Base-by-base conservation (phyloP, 1,140 invertebrate species). In the Lepidurus arcticus region DNA sequence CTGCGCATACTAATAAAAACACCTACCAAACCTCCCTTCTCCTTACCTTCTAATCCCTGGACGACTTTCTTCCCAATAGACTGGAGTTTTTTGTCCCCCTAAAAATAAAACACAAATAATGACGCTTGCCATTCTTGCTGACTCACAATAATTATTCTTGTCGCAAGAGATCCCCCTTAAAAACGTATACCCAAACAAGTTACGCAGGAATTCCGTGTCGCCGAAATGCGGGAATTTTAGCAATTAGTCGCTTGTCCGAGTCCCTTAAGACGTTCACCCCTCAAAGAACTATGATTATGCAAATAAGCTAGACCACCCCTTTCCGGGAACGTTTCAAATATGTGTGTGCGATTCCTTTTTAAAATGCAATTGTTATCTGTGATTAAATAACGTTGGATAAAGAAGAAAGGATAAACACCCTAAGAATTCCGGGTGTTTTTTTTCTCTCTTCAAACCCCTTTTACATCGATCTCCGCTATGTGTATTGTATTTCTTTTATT, bases 221-320 rank as follows among this genome's bases (percentile, higher is more conserved):
- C 53, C 53, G 53, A 65, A 21, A n/a, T 65, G 21, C 6, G 53
- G 53, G 53, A 65, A 65, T 65, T 65, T 65, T 65, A n/a, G 53
- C 53, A 65, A 65, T 65, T 65, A 65, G 53, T 65, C 53, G 53
- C 53, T 65, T 65, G 53, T 65, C 53, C 53, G 53, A 65, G 53
- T 65, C 53, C 53, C 53, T 65, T 65, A 65, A 13, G 16, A 65
- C 53, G 16, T 65, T 65, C 53, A 65, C 53, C 53, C 53, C 53
- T 65, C 53, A 65, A 65, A 13, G 21, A 65, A 21, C 16, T 21
- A 65, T 65, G 53, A 65, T 65, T 65, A 65, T 65, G 53, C 53
- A 65, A 65, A 65, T 21, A 7, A 16, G 53, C 9, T 65, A 13
- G 16, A 65, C 13, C 53, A 65, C 53, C 53, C 53, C 53, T 65